Evolutionary conservation across 2,888 invertebrate species (phyloP).

Genomic region (Orchestes rusci): DNA sequence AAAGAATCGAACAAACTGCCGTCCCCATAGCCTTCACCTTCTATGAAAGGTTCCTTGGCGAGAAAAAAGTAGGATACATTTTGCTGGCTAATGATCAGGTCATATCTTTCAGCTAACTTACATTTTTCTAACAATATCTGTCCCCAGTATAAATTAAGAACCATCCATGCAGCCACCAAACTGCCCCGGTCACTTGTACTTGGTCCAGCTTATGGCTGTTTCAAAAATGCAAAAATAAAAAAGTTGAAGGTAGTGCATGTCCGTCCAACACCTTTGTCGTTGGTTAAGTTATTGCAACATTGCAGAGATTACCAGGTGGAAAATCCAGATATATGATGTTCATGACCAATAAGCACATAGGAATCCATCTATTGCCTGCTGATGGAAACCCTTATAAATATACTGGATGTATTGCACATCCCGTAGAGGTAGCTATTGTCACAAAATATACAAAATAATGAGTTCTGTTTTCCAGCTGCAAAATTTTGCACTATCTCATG

Average conservation of each 20-base stretch:
- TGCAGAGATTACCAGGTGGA: constrained; percentile 12
- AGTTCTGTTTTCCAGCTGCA: constrained; percentile 33
- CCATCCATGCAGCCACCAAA: constrained; percentile 55
- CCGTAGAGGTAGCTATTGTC: constrained; percentile 43
- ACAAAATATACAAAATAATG: too few relatives aligned
- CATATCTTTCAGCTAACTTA: constrained; percentile 8
- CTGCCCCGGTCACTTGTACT: constrained; percentile 58
- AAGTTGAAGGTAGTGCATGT: constrained; percentile 44
- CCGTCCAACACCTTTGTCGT: too few relatives aligned
- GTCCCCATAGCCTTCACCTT: constrained; percentile 46
- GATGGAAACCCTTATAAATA: constrained; percentile 70
- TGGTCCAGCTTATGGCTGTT: constrained; percentile 60
- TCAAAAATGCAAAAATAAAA: constrained; percentile 46
- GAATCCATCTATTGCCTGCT: constrained; percentile 60
- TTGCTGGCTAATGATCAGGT: constrained; percentile 59
- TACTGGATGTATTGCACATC: constrained; percentile 58
- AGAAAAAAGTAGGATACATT: constrained; percentile 37
- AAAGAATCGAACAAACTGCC: constrained; percentile 58
- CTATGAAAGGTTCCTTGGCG: constrained; percentile 22
- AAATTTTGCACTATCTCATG: constrained; percentile 41
- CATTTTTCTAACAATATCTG: neutral
- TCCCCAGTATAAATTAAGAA: constrained; percentile 59
- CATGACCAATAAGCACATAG: constrained; percentile 57
- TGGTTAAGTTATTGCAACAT: too few relatives aligned
- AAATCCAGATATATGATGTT: constrained; percentile 52